Conservation (phyloP, 1,140 invertebrate species). For the Cherax quadricarinatus region DNA sequence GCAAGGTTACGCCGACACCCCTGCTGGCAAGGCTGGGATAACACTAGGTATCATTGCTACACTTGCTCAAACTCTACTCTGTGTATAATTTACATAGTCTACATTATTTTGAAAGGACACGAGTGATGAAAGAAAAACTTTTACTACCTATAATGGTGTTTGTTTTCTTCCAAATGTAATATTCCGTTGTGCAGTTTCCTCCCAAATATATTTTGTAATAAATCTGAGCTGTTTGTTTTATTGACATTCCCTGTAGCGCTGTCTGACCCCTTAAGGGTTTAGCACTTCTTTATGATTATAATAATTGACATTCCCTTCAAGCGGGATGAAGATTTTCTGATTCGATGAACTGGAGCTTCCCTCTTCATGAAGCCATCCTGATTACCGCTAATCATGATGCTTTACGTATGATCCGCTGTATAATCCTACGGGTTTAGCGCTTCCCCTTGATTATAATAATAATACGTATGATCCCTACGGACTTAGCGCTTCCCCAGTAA, state of each 20-base stretch:
- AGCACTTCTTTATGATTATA: not conserved
- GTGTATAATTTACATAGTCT: not conserved
- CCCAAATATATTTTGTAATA: slow-evolving; percentile 14
- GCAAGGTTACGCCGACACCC: no score
- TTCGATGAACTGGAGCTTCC: not conserved
- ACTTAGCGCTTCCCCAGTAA: no score
- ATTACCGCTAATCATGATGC: no score
- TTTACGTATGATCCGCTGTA: no score
- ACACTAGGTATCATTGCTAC: not conserved
- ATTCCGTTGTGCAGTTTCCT: not conserved
- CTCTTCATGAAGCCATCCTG: no score
- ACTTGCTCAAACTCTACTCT: not conserved
- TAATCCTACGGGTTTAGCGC: no score
- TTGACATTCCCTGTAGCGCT: not conserved
- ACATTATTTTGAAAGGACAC: not conserved
- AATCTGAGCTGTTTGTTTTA: not conserved
- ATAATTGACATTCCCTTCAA: not conserved
- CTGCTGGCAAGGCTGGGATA: no score
- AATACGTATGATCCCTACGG: no score
- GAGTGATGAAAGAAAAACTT: not conserved
- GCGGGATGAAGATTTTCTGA: not conserved
- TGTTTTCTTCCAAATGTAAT: not conserved
- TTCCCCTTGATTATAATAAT: no score
- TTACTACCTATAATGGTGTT: no score
- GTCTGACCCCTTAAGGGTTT: not conserved